Conservation (phyloP, 1,140 invertebrate species). For the Procambarus virginalis region DNA sequence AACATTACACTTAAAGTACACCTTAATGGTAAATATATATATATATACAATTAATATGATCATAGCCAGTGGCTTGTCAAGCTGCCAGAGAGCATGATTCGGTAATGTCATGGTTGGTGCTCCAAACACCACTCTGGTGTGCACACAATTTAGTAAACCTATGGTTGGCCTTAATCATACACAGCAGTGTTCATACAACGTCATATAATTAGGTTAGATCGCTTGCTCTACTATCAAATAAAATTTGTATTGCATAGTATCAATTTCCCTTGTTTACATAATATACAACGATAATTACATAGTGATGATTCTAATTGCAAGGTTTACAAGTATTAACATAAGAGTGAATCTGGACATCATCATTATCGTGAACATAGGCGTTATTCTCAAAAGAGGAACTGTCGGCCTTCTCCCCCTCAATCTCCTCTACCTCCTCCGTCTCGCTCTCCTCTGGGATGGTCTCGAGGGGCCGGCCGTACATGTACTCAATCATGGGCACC, state of each 20-base stretch:
- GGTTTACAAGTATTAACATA: not conserved
- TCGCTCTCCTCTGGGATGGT: slow-evolving; percentile 50
- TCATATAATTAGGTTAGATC: too few relatives aligned
- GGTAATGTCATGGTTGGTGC: not conserved
- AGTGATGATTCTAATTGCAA: not conserved
- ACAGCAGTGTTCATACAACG: too few relatives aligned
- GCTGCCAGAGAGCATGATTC: not conserved
- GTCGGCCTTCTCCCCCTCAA: not conserved
- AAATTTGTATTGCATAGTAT: not conserved
- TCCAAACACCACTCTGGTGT: not conserved
- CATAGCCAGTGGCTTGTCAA: not conserved
- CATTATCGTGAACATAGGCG: not conserved
- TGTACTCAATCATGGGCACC: slow-evolving; percentile 61
- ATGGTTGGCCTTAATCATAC: not conserved
- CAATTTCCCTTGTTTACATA: not conserved
- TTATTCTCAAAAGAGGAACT: slow-evolving; percentile 14
- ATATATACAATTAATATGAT: not conserved
- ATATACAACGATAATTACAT: not conserved
- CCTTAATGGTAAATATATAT: too few relatives aligned
- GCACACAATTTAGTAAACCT: not conserved
- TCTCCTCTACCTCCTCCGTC: slow-evolving; percentile 31
- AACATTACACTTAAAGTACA: too few relatives aligned
- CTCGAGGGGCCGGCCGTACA: slow-evolving; percentile 45
- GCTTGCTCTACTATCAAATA: too few relatives aligned
- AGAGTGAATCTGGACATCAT: too few relatives aligned